Percentiles rank a stretch among this genome's conserved stretches.
These are phyloP conservation scores for Alca torda DNA, from an alignment of 2,797 vertebrate genomes.

Conservation along the genomic window DNA sequence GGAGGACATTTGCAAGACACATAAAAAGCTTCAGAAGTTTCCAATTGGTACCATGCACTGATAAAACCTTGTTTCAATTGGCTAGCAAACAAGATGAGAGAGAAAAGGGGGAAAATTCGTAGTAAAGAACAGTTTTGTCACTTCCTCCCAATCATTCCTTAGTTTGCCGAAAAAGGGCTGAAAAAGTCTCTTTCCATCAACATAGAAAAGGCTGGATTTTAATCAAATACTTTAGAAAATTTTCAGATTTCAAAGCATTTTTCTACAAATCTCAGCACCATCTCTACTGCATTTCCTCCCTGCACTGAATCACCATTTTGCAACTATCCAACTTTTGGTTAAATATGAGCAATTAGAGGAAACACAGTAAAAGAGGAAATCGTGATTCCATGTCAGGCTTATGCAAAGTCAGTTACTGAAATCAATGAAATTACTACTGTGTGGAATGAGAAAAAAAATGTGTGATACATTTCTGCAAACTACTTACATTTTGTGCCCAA, in stretches of 20 bases:
- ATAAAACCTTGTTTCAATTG: constrained; percentile 34
- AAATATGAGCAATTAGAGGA: constrained; percentile 34
- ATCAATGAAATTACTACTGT: neutral
- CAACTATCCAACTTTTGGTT: constrained; percentile 22
- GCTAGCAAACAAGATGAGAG: constrained; percentile 4
- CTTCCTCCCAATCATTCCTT: neutral
- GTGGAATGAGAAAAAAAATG: neutral
- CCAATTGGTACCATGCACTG: constrained; percentile 35
- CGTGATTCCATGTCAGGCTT: neutral
- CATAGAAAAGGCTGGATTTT: neutral
- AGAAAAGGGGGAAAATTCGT: neutral
- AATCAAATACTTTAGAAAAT: neutral
- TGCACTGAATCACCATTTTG: constrained; percentile 11
- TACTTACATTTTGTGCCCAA: neutral
- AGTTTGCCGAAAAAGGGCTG: neutral
- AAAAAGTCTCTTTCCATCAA: neutral
- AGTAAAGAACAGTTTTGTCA: neutral
- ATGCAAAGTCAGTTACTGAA: constrained; percentile 16
- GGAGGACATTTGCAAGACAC: constrained; percentile 54
- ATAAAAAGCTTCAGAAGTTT: constrained; percentile 59
- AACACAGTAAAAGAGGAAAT: constrained; percentile 20
- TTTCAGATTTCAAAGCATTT: neutral
- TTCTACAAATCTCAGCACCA: constrained; percentile 15
- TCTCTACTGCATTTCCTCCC: neutral
- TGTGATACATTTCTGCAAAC: neutral